Evolutionary conservation across 2,888 invertebrate species (phyloP), one percentile per base, ranked within the genome.

Genomic region (Agriopis leucophaearia): DNA sequence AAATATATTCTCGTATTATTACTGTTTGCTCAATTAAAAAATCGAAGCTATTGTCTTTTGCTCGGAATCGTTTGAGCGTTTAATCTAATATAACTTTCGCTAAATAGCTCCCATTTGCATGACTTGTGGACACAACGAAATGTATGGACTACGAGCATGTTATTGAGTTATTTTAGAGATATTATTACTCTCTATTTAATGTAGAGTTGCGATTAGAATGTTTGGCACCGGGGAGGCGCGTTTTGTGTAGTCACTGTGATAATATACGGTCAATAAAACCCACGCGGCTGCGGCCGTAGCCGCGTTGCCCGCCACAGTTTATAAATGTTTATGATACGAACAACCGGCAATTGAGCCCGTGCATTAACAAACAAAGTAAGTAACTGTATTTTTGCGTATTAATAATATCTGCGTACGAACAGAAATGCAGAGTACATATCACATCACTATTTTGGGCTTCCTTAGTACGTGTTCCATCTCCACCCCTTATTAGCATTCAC

Each of bases 201-300:
- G 45, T 56, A 40, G 36, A 36, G 13, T 50, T 15, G 47, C 42
- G 56, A 57, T 64, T 64, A 64, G 45, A 51, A 45, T 27, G 54
- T 54, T 59, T 65, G 65, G 59, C 65, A 65, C 35, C 47, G 15
- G 42, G 12, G 40, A 7, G 54, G 15, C 40, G 64, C 40, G 48
- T 40, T 44, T 48, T 60, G 27, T 56, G 44, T 35, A 55, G 54
- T 42, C 47, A 16, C 13, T 42, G 48, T 16, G 59, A 65, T 65
- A 65, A 65, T 65, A 60, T 59, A 65, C 59, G 48, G 16, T 48
- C 54, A 48, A 65, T 60, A 55, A 54, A 60, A 36, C 59, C 65
- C 65, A 65, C 59, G 59, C 65, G 18, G 38, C 52, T 45, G 54
- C 36, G 47, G 27, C 27, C 38, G 27, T 18, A 42, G 48, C 12